A percentile compares a stretch with the other conserved stretches of the same genome.
Evolutionary conservation across 2,113 vertebrate genomes (phyloP).

Genomic region (Empidonax traillii): DNA sequence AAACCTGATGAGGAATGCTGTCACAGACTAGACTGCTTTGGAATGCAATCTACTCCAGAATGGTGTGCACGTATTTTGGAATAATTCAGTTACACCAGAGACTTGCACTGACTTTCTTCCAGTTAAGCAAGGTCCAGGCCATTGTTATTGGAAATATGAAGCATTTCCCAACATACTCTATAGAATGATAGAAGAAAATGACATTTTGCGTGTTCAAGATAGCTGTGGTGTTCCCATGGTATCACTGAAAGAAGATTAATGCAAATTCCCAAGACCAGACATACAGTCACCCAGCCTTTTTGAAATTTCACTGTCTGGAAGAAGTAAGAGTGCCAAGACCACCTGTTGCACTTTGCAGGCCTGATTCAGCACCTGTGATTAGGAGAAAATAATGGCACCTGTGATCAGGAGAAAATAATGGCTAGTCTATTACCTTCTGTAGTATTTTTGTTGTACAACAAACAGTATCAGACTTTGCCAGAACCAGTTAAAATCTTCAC

Average conservation of each 20-base stretch:
- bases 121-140: background rate
- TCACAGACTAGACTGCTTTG: background rate
- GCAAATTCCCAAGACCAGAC: background rate
- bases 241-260: background rate
- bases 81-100: background rate
- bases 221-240: background rate
- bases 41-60: background rate
- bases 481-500: background rate
- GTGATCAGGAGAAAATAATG: background rate
- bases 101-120: background rate
- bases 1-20: background rate
- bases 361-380: background rate
- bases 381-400: background rate
- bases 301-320: background rate
- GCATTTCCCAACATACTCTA: background rate
- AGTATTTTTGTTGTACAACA: background rate
- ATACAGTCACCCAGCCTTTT: background rate
- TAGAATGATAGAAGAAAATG: accelerated
- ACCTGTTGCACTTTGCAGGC: background rate
- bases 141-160: background rate
- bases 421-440: background rate
- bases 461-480: background rate
- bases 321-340: background rate
- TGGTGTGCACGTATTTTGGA: background rate
- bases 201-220: background rate